phyloP scores from a whole-genome alignment of 2,888 invertebrate genomes.

The Epirrhoe alternata region DNA sequence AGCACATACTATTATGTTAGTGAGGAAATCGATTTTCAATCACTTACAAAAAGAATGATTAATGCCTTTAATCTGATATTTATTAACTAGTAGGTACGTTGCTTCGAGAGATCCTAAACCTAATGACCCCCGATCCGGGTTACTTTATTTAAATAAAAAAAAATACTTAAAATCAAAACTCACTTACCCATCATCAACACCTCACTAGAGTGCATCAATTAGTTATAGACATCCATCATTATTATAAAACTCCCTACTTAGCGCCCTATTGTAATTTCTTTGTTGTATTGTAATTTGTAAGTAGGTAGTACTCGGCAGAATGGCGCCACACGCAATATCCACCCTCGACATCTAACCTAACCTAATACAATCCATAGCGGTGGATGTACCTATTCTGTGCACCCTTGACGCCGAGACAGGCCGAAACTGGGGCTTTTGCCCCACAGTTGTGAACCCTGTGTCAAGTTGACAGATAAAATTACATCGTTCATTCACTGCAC shows the following conservation, averaged over 20 bases:
- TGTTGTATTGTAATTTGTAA: conserved; percentile 34
- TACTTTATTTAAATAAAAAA: background rate
- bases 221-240: conserved; percentile 13
- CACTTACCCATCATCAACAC: conserved; percentile 1
- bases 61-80: background rate
- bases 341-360: conserved; percentile 44
- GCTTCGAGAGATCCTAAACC: no score
- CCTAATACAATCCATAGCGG: conserved; percentile 25
- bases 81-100: background rate
- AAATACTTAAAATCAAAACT: background rate
- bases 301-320: conserved; percentile 43
- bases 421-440: conserved; percentile 44
- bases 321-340: conserved; percentile 65
- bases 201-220: conserved; percentile 10
- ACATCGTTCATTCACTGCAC: conserved; percentile 27
- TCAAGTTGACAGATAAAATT: conserved; percentile 35
- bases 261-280: conserved; percentile 16
- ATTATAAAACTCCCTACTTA: conserved; percentile 21
- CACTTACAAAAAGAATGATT: conserved; percentile 1
- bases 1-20: conserved; percentile 48
- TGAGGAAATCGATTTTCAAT: conserved; percentile 52
- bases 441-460: conserved; percentile 25
- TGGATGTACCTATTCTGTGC: conserved; percentile 18
- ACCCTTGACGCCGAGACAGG: conserved; percentile 16
- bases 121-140: no score